Conservation (phyloP, 1,140 invertebrate species). For the Samia ricini region DNA sequence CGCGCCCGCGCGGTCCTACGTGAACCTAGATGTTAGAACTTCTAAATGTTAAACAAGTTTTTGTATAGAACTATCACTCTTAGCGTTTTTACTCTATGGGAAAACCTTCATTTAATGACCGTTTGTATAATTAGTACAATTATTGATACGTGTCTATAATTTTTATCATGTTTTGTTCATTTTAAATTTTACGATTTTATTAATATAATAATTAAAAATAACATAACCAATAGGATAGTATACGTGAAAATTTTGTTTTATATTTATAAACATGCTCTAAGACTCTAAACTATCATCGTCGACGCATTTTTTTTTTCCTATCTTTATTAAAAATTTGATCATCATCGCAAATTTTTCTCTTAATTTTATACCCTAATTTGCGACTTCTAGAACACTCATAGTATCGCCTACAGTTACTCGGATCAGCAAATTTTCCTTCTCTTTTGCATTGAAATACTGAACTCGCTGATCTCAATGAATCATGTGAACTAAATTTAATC, state of each 20-base stretch:
- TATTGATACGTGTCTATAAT: too few relatives aligned
- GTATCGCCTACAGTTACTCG: constrained; percentile 53
- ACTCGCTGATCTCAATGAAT: constrained; percentile 16
- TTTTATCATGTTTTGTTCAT: too few relatives aligned
- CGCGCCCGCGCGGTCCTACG: too few relatives aligned
- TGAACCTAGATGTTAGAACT: too few relatives aligned
- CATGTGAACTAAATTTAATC: constrained; percentile 19
- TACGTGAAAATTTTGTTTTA: too few relatives aligned
- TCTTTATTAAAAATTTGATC: constrained; percentile 56
- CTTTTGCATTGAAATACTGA: constrained; percentile 44
- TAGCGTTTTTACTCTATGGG: too few relatives aligned
- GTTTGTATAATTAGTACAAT: too few relatives aligned
- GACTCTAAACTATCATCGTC: constrained; percentile 58
- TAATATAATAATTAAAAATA: background rate
- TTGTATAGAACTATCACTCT: too few relatives aligned
- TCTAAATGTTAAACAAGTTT: too few relatives aligned
- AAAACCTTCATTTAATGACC: too few relatives aligned
- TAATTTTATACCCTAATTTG: constrained; percentile 41
- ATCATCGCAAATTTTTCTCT: constrained; percentile 48
- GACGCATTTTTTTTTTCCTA: constrained; percentile 53
- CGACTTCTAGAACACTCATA: constrained; percentile 47
- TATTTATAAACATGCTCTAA: background rate
- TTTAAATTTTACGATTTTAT: too few relatives aligned
- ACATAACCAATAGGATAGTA: too few relatives aligned
- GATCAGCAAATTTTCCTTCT: constrained; percentile 55